Percentiles rank a stretch among this genome's conserved stretches.
Conservation (phyloP, 2,113 vertebrate species). For the Notothenia coriiceps region DNA sequence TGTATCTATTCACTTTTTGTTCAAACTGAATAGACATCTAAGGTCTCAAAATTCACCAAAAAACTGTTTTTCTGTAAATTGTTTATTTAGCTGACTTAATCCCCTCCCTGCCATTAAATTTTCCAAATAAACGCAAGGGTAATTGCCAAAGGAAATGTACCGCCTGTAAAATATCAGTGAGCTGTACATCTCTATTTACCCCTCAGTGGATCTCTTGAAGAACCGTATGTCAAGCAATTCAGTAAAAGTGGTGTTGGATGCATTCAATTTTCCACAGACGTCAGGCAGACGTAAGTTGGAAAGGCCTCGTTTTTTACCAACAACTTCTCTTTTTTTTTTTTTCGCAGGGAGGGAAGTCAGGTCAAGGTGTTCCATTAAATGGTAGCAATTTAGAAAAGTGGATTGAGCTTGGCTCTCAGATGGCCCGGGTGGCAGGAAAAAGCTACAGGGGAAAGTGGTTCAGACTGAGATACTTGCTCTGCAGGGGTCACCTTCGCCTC, state of each 20-base stretch:
- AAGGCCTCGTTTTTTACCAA: constrained; percentile 69
- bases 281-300: constrained; percentile 62
- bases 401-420: constrained; percentile 73
- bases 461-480: constrained; percentile 67
- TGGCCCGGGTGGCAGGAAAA: constrained; percentile 63
- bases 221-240: constrained; percentile 65
- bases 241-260: constrained; percentile 64
- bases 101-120: not conserved
- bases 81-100: not conserved
- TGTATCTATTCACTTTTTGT: not conserved
- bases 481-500: constrained; percentile 79
- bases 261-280: constrained; percentile 65
- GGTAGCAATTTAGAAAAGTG: constrained; percentile 79
- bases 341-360: constrained; percentile 66
- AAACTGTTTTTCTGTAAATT: not conserved
- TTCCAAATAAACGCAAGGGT: not conserved
- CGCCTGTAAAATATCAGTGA: not conserved
- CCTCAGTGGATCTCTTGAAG: constrained; percentile 26
- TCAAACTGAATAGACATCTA: not conserved
- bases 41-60: not conserved
- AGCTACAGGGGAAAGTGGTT: constrained; percentile 72
- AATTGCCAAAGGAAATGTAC: not conserved
- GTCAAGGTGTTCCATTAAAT: constrained; percentile 81
- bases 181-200: constrained; percentile 10
- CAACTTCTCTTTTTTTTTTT: constrained; percentile 74